Base-by-base conservation (phyloP, 2,888 invertebrate species). In the Diadegma fenestrale region DNA sequence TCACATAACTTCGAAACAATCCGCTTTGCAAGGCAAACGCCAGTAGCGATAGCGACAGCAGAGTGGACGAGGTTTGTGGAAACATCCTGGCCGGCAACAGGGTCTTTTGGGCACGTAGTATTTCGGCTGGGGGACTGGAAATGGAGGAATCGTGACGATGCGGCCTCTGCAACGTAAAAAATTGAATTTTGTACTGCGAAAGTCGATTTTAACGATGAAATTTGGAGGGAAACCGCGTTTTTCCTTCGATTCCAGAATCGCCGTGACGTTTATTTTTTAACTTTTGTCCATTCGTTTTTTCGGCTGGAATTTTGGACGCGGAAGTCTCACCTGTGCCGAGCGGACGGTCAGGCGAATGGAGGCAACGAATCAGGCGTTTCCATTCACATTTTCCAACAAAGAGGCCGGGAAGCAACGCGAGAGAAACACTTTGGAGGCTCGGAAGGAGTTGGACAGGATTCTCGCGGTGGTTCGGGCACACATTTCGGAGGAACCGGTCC, bases 401-500 rank as follows among this genome's bases (percentile, higher is more conserved):
- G 72, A 63, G 88, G 89, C 45, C 87, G 83, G 33, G 78, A 80
- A 22, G 87, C 81, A 19, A 84, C 68, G 37, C 87, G 87, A 8
- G 82, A 85, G 4, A 89, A 45, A 68, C 88, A 91, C 81, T 85
- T 84, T 64, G 89, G 86, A 19, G 89, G 80, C 17, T 80, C 73
- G 61, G 88, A 89, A 68, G 82, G 66, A 33, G 84, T 63, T 8
- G 87, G 77, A 78, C 87, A 89, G 2, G 54, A 33, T 17, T 88
- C 76, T 37, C 88, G 86, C 10, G 88, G 88, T 63, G 86, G 87
- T 80, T 88, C 89, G 45, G 91, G 89, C 37, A 89, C 81, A 63
- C 91, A 91, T 89, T 90, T 91, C 26, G 91, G 91, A 30, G 90
- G 90, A 72, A 82, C 86, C 14, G 90, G 90, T 89, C 91, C 91